phyloP scores from a whole-genome alignment of 2,113 vertebrate species.

The Rhineura floridana region DNA sequence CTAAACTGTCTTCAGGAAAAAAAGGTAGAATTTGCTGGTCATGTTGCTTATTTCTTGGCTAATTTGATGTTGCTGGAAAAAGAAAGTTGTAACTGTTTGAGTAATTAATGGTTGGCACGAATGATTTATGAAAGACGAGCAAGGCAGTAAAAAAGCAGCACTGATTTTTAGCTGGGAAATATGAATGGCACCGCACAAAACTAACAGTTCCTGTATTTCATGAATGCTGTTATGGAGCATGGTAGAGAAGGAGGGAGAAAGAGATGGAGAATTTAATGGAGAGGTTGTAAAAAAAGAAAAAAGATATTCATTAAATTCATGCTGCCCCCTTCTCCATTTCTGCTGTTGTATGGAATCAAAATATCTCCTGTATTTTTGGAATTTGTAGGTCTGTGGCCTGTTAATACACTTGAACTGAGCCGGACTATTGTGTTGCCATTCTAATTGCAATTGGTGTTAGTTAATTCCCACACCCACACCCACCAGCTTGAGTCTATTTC shows the following conservation, averaged over 20 bases:
- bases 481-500: neutral
- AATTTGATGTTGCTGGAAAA: slow-evolving; percentile 55
- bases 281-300: too few species aligned
- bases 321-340: too few species aligned
- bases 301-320: too few species aligned
- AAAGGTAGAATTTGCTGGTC: neutral
- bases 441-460: neutral
- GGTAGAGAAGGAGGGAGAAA: neutral
- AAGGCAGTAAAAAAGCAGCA: neutral
- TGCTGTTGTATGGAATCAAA: too few species aligned
- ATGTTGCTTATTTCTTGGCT: slow-evolving; percentile 27
- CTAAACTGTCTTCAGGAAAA: neutral
- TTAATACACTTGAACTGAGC: neutral
- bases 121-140: neutral
- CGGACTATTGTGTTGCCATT: neutral
- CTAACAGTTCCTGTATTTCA: too few species aligned
- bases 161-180: too few species aligned
- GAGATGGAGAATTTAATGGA: neutral
- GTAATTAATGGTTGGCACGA: neutral
- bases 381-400: neutral
- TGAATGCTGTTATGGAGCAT: too few species aligned
- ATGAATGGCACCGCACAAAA: too few species aligned
- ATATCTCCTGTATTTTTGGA: neutral
- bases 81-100: slow-evolving; percentile 27
- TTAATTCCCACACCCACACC: neutral